Conservation (phyloP, 1,140 invertebrate species). For the Drosophila kurseongensis region DNA sequence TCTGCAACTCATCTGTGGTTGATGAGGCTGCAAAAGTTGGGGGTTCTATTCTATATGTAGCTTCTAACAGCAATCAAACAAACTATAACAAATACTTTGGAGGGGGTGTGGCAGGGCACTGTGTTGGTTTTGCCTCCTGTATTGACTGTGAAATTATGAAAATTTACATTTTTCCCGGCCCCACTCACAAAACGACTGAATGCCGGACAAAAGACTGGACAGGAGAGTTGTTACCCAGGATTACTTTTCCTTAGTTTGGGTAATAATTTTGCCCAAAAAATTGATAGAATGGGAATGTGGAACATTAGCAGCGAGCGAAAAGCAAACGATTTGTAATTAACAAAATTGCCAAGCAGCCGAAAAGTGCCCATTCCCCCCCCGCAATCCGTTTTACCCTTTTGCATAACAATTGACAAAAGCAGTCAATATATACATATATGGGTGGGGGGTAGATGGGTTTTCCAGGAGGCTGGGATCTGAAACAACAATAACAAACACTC, state of each 20-base stretch:
- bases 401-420: conserved; percentile 76
- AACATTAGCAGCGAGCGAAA: conserved; percentile 68
- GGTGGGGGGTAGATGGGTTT: not conserved
- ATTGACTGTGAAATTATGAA: conserved; percentile 77
- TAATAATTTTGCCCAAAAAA: conserved; percentile 3
- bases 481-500: conserved; percentile 77
- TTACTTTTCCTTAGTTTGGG: conserved; percentile 10
- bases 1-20: conserved; percentile 49
- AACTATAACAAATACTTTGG: conserved; percentile 56
- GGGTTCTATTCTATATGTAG: conserved; percentile 1
- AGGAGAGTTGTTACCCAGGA: not conserved
- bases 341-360: conserved; percentile 80
- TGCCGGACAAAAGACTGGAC: conserved; percentile 29
- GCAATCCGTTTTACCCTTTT: conserved; percentile 24
- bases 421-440: conserved; percentile 49
- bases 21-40: conserved; percentile 31
- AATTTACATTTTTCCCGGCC: conserved; percentile 70
- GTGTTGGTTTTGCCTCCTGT: conserved; percentile 21
- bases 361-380: conserved; percentile 21
- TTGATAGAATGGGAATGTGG: conserved; percentile 3
- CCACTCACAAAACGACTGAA: not conserved
- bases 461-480: conserved; percentile 1
- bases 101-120: not conserved
- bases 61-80: conserved; percentile 66
- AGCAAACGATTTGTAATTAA: conserved; percentile 84